These are phyloP conservation scores for Iphiclides podalirius DNA, from an alignment of 2,888 invertebrate species.

Conservation along the genomic window DNA sequence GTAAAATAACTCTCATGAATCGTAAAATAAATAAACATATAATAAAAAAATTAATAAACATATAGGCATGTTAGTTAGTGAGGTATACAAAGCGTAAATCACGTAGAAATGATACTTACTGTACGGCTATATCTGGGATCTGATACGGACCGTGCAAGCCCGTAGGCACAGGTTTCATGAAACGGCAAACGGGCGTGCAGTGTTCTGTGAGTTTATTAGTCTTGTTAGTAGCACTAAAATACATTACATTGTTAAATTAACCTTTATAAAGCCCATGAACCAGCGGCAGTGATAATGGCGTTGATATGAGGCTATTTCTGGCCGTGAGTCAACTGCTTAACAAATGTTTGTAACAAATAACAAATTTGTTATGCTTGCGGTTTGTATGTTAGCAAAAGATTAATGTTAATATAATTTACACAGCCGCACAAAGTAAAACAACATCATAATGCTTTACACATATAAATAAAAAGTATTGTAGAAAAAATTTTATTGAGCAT, in stretches of 20 bases:
- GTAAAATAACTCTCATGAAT: too few species aligned
- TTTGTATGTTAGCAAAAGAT: neutral
- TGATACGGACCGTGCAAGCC: slow-evolving; percentile 62
- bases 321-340: slow-evolving; percentile 1
- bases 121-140: slow-evolving; percentile 73
- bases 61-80: neutral
- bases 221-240: slow-evolving; percentile 27
- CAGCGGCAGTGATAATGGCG: slow-evolving; percentile 10
- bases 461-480: too few species aligned
- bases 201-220: slow-evolving; percentile 70
- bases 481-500: too few species aligned
- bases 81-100: neutral
- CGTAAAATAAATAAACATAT: too few species aligned
- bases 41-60: neutral
- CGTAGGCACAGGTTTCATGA: slow-evolving; percentile 71
- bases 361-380: neutral
- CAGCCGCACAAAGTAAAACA: too few species aligned
- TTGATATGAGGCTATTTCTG: slow-evolving; percentile 11
- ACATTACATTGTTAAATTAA: slow-evolving; percentile 19
- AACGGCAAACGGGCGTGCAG: slow-evolving; percentile 78
- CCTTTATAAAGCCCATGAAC: slow-evolving; percentile 18
- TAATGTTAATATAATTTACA: neutral
- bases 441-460: too few species aligned
- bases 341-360: neutral
- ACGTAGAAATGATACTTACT: slow-evolving; percentile 60